These are phyloP conservation scores for Syritta pipiens DNA, from an alignment of 2,888 invertebrate species.

Conservation along the genomic window DNA sequence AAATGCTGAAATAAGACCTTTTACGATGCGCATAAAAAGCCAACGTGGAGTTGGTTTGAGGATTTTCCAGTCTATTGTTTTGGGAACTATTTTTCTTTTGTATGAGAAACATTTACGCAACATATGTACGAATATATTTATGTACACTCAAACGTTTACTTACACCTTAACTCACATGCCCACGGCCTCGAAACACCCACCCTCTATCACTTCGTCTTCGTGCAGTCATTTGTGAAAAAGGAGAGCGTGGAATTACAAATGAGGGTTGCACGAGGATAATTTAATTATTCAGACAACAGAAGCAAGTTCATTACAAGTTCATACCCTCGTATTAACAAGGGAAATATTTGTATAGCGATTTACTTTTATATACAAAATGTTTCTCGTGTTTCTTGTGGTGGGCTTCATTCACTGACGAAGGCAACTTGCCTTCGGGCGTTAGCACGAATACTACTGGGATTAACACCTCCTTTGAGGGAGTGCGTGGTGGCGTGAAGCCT, in stretches of 20 bases:
- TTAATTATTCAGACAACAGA: conserved; percentile 52
- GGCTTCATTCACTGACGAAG: conserved; percentile 1
- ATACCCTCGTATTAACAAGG: conserved; percentile 39
- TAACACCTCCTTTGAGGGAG: conserved; percentile 32
- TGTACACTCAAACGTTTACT: neutral
- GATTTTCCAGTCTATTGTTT: too few species aligned
- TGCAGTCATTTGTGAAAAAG: conserved; percentile 25
- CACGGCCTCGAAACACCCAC: neutral
- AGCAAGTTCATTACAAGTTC: conserved; percentile 57
- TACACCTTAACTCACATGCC: neutral
- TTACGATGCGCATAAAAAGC: too few species aligned
- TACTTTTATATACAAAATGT: conserved; percentile 24
- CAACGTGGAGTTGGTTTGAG: too few species aligned
- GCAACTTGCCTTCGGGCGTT: conserved; percentile 24
- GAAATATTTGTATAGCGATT: conserved; percentile 49
- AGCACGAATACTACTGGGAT: conserved; percentile 39
- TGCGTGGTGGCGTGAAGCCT: conserved; percentile 17
- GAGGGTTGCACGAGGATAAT: conserved; percentile 37
- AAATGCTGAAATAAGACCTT: too few species aligned
- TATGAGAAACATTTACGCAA: neutral
- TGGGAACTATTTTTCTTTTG: neutral
- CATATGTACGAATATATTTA: neutral
- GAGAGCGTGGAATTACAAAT: conserved; percentile 28
- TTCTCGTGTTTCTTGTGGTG: conserved; percentile 27
- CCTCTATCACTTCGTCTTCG: conserved; percentile 3